A percentile compares a stretch with the other conserved stretches of the same genome.
These are phyloP conservation scores for Eulithis prunata DNA, from an alignment of 2,888 invertebrate species.

Conservation along the genomic window DNA sequence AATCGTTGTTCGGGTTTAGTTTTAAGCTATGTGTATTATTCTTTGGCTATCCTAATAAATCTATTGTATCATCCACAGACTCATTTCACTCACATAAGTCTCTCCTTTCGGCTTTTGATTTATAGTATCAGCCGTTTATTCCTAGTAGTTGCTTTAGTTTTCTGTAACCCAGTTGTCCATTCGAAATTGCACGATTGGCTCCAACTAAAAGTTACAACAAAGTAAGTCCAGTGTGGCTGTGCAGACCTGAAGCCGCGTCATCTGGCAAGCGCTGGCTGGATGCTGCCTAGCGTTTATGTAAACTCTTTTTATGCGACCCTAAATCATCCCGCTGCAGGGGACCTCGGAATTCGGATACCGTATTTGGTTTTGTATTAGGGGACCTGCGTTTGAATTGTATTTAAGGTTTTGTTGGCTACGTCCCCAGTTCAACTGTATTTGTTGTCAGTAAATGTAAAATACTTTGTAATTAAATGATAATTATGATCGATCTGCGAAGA, in stretches of 20 bases:
- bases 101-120: too few relatives aligned
- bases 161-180: too few relatives aligned
- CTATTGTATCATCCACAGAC: too few relatives aligned
- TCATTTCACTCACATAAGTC: too few relatives aligned
- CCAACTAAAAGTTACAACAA: background rate
- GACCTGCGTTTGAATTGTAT: conserved; percentile 20
- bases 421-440: background rate
- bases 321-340: conserved; percentile 25
- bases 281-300: conserved; percentile 38
- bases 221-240: conserved; percentile 24
- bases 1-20: too few relatives aligned
- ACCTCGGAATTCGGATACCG: conserved; percentile 6
- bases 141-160: too few relatives aligned
- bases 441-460: background rate
- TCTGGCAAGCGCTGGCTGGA: conserved; percentile 39
- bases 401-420: conserved; percentile 8
- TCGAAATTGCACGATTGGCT: too few relatives aligned
- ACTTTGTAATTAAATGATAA: too few relatives aligned
- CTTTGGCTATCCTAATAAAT: too few relatives aligned
- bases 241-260: conserved; percentile 32
- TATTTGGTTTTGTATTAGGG: conserved; percentile 31
- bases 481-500: too few relatives aligned
- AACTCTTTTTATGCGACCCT: conserved; percentile 34
- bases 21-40: too few relatives aligned
- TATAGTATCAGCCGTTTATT: too few relatives aligned